These are phyloP conservation scores for Conopomorpha cramerella DNA, from an alignment of 1,140 invertebrate species.

Conservation along the genomic window DNA sequence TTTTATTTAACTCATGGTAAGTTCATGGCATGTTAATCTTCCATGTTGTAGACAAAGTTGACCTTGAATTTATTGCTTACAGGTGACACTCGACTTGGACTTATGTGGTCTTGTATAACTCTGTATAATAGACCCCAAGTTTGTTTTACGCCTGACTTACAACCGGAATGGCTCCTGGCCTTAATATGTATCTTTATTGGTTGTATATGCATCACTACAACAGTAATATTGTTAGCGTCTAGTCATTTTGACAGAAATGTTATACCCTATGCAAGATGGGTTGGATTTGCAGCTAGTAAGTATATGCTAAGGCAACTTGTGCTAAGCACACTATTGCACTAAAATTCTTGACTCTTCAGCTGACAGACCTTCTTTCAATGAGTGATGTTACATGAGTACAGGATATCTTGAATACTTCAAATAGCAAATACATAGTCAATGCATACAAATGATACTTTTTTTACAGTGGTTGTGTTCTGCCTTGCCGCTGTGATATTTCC, in stretches of 20 bases:
- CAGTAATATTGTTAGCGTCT: conserved; percentile 82
- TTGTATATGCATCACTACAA: conserved; percentile 90
- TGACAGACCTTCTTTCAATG: too few relatives aligned
- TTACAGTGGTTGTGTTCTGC: conserved; percentile 94
- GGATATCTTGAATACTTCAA: too few relatives aligned
- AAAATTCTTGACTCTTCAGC: too few relatives aligned
- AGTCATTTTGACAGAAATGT: conserved; percentile 92
- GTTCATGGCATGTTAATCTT: too few relatives aligned
- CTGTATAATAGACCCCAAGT: conserved; percentile 86
- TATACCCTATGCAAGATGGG: conserved; percentile 91
- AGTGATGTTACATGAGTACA: too few relatives aligned
- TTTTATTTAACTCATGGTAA: too few relatives aligned
- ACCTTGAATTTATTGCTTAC: conserved; percentile 15
- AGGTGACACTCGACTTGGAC: conserved; percentile 86
- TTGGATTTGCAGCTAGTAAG: conserved; percentile 93
- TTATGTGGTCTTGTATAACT: conserved; percentile 94
- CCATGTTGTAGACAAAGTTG: conserved; percentile 4
- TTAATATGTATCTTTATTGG: conserved; percentile 91
- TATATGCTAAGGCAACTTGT: too few relatives aligned
- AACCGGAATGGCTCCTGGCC: conserved; percentile 89
- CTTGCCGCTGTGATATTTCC: conserved; percentile 94
- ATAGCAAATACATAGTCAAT: too few relatives aligned
- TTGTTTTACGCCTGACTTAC: conserved; percentile 84
- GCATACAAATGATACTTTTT: conserved; percentile 16
- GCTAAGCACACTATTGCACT: too few relatives aligned